Evolutionary conservation across 2,888 invertebrate species (phyloP), one percentile per base, ranked within the genome.

Genomic region (Nomada fucata): DNA sequence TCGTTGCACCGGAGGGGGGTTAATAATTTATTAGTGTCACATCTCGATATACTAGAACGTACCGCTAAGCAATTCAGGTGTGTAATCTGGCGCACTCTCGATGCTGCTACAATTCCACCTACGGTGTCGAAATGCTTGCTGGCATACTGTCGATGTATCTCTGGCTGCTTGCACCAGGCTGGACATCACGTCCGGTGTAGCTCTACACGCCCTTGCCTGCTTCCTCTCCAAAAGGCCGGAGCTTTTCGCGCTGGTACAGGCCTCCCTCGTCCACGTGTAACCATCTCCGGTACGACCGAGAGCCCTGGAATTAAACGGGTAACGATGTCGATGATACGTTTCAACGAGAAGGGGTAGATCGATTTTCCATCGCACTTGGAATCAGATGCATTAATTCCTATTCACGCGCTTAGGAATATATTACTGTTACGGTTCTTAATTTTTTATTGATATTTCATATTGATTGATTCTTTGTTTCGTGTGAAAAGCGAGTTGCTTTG

Each of bases 91-190:
- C 0, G 97, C 97, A 29, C 94, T 94, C 59, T 95, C 95, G 71
- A 97, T 95, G 61, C 97, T 96, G 79, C 97, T 96, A 94, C 97
- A 98, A 94, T 98, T 97, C 97, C 97, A 98, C 78, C 97, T 94
- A 83, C 97, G 95, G 89, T 96, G 95, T 42, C 95, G 94, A 94
- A 97, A 97, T 36, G 96, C 95, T 84, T 95, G 94, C 92, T 96
- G 96, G 93, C 97, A 98, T 67, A 96, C 96, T 82, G 95, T 94
- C 69, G 96, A 95, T 7, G 97, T 95, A 77, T 96, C 94, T 55
- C 95, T 94, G 5, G 97, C 96, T 0, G 97, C 97, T 69, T 95
- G 95, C n/a, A 96, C 96, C 79, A 97, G 95, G 90, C 96, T 96
- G 69, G 96, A 95, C 97, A 98, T 97, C 86, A 96, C 95, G 82